These are phyloP conservation scores for Sander vitreus DNA, from an alignment of 2,113 vertebrate species.

Conservation along the genomic window DNA sequence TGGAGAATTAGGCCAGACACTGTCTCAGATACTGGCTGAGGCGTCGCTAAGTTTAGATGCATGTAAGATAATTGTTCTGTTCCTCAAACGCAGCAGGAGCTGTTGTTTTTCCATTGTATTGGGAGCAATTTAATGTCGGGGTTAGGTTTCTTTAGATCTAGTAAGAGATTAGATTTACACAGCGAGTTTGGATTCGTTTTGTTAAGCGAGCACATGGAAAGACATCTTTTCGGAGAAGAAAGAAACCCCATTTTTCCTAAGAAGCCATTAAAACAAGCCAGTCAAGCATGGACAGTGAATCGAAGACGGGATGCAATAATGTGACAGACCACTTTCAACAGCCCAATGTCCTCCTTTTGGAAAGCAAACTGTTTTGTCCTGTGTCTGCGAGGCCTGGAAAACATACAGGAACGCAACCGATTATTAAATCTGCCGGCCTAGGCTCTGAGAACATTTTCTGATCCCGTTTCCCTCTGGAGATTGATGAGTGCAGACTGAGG, in stretches of 20 bases:
- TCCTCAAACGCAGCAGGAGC: neutral
- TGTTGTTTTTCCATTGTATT: conserved; percentile 20
- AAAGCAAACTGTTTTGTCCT: conserved; percentile 27
- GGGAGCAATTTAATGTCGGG: conserved; percentile 2
- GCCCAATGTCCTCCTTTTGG: conserved; percentile 51
- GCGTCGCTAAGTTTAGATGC: conserved; percentile 22
- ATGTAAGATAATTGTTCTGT: conserved; percentile 30
- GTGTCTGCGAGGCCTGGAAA: conserved; percentile 40
- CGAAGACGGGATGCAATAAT: conserved; percentile 47
- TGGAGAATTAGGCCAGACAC: conserved; percentile 61
- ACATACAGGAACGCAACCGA: conserved; percentile 45
- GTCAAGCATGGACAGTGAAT: conserved; percentile 66
- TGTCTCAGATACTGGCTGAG: conserved; percentile 17
- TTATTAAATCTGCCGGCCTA: conserved; percentile 57
- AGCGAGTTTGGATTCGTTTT: neutral
- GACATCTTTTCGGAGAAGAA: conserved; percentile 3
- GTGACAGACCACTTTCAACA: conserved; percentile 55
- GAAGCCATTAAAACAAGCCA: conserved; percentile 76
- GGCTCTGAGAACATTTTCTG: conserved; percentile 38
- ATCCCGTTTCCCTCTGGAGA: conserved; percentile 45
- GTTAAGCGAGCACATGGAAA: neutral
- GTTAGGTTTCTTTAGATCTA: conserved; percentile 4
- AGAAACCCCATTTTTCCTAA: conserved; percentile 17
- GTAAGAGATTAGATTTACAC: conserved; percentile 8
- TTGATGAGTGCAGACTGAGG: conserved; percentile 50